A percentile compares a stretch with the other conserved stretches of the same genome.
phyloP scores from a whole-genome alignment of 2,797 vertebrate species.

The Botia almorhae region DNA sequence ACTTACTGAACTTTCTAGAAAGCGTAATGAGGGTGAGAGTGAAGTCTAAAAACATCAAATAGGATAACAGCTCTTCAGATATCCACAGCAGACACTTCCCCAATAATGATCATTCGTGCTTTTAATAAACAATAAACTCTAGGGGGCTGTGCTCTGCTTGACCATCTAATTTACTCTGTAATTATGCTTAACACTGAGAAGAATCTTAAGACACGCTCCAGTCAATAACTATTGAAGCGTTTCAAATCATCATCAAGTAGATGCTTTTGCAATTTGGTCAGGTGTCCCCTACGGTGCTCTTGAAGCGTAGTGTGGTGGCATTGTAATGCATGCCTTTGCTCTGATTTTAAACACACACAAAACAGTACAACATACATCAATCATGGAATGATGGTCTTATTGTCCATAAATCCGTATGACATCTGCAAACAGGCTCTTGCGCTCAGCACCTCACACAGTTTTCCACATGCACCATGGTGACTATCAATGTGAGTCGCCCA shows the following conservation, averaged over 20 bases:
- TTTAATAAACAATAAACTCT: slow-evolving; percentile 57
- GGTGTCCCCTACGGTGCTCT: background rate
- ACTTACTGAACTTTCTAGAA: slow-evolving; percentile 46
- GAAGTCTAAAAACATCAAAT: slow-evolving; percentile 44
- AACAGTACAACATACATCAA: slow-evolving; percentile 22
- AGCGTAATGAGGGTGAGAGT: slow-evolving; percentile 50
- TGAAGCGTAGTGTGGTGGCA: background rate
- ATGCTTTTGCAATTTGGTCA: slow-evolving; percentile 1
- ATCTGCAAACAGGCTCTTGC: background rate
- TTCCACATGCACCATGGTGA: background rate
- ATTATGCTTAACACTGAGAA: slow-evolving; percentile 46
- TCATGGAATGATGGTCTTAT: background rate
- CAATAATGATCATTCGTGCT: slow-evolving; percentile 58
- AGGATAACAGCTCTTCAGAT: slow-evolving; percentile 52
- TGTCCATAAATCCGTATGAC: background rate
- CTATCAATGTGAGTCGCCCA: slow-evolving; percentile 30
- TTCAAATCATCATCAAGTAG: slow-evolving; percentile 28
- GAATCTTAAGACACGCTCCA: slow-evolving; percentile 45
- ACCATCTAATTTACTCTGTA: slow-evolving; percentile 55
- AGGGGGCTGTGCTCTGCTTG: slow-evolving; percentile 32
- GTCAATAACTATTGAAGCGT: slow-evolving; percentile 48
- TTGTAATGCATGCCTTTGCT: background rate
- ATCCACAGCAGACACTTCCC: slow-evolving; percentile 51
- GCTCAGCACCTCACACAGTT: slow-evolving; percentile 9
- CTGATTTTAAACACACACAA: slow-evolving; percentile 27